Evolutionary conservation across 2,797 vertebrate species (phyloP).

Genomic region (Hipposideros larvatus): DNA sequence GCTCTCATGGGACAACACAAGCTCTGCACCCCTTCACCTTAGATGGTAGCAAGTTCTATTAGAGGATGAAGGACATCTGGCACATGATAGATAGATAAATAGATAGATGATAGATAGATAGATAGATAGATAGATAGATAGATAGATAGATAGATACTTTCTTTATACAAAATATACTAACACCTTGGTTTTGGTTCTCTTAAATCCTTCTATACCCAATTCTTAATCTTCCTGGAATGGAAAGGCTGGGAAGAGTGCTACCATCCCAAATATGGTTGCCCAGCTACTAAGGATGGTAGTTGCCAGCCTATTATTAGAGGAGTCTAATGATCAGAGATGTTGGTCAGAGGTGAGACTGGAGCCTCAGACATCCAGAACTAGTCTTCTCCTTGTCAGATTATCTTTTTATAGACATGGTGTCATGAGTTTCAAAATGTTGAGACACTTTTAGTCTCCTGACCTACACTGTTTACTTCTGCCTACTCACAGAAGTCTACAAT

Average conservation of each 20-base stretch:
- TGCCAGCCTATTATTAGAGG: neutral
- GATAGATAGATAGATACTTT: neutral
- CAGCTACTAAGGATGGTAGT: neutral
- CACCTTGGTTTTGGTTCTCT: conserved; percentile 22
- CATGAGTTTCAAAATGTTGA: conserved; percentile 25
- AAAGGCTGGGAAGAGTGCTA: neutral
- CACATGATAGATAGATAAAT: neutral
- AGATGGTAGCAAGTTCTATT: neutral
- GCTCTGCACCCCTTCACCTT: neutral
- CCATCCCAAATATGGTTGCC: neutral
- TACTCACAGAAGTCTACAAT: neutral
- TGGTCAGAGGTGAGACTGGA: neutral
- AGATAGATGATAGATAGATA: no score
- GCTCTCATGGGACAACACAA: neutral
- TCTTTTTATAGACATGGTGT: conserved; percentile 26
- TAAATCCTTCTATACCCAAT: neutral
- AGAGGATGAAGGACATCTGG: neutral
- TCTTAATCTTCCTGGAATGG: neutral
- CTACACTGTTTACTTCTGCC: conserved; percentile 20
- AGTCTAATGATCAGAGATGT: neutral
- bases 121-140: no score
- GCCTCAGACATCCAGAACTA: neutral
- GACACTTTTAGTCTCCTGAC: conserved; percentile 27
- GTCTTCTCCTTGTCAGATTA: neutral
- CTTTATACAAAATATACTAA: neutral